These are phyloP conservation scores for Punctoribates punctum DNA, from an alignment of 2,888 invertebrate species.

Conservation along the genomic window DNA sequence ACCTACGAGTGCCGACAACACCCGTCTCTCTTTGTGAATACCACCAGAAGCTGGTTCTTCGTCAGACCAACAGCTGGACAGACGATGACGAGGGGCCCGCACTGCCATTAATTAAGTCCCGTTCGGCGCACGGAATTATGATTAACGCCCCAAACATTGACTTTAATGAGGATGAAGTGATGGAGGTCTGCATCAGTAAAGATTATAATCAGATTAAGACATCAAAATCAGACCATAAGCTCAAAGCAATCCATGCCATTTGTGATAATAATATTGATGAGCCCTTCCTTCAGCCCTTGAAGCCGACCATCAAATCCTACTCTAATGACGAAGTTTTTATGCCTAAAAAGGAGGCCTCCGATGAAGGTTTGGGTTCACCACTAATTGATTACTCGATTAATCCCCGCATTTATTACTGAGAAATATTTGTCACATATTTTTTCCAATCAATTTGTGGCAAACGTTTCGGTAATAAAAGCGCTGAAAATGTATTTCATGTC, in stretches of 20 bases:
- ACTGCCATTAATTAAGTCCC: constrained; percentile 32
- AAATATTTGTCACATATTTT: neutral
- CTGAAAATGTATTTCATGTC: too few species aligned
- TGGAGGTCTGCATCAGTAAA: constrained; percentile 25
- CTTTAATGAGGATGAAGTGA: constrained; percentile 29
- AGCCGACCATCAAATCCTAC: constrained; percentile 23
- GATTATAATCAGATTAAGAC: neutral
- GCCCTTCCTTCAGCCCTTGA: constrained; percentile 23
- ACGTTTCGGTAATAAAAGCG: too few species aligned
- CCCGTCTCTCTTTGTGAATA: constrained; percentile 17
- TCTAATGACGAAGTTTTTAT: constrained; percentile 36
- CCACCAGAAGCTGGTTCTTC: constrained; percentile 15
- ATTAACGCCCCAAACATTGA: neutral
- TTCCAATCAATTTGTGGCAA: neutral
- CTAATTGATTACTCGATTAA: neutral
- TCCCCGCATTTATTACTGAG: neutral
- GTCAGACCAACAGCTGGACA: neutral
- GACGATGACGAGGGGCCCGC: neutral
- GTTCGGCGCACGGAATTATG: constrained; percentile 18
- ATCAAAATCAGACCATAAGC: constrained; percentile 9
- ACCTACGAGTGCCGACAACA: constrained; percentile 18
- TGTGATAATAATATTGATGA: constrained; percentile 29
- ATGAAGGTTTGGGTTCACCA: constrained; percentile 15
- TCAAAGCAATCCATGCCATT: neutral
- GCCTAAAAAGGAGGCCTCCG: neutral